These are phyloP conservation scores for Agonopterix heracliana DNA, from an alignment of 2,888 invertebrate genomes.

Conservation along the genomic window DNA sequence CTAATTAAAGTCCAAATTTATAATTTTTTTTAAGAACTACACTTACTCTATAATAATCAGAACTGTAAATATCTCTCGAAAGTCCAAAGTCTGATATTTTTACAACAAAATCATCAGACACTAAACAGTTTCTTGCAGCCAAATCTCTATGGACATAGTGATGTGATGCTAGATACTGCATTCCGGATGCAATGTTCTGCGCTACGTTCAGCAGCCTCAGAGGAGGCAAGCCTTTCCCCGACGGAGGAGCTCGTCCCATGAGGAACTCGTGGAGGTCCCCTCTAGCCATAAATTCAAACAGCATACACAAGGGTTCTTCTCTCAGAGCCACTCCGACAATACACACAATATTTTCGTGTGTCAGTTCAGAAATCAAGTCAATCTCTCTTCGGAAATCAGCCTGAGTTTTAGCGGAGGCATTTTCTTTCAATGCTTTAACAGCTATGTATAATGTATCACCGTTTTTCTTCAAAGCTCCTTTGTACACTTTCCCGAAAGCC, in stretches of 20 bases:
- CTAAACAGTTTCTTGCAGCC: constrained; percentile 96
- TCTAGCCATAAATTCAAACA: constrained; percentile 98
- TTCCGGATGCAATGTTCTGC: constrained; percentile 88
- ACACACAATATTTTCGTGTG: constrained; percentile 97
- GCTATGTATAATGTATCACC: constrained; percentile 88
- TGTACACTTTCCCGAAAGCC: constrained; percentile 98
- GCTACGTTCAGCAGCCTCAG: constrained; percentile 93
- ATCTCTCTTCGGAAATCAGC: constrained; percentile 96
- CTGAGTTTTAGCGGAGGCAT: constrained; percentile 92
- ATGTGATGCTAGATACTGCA: constrained; percentile 92
- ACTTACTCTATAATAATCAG: constrained; percentile 90
- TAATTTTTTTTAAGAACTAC: constrained; percentile 19
- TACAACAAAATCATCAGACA: constrained; percentile 94
- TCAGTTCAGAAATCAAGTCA: constrained; percentile 94
- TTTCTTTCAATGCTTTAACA: constrained; percentile 95
- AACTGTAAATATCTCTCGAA: constrained; percentile 93
- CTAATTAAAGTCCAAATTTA: background rate
- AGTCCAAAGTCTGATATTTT: constrained; percentile 99
- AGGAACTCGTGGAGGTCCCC: constrained; percentile 98
- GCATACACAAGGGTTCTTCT: constrained; percentile 94
- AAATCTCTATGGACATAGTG: constrained; percentile 98
- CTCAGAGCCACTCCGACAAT: constrained; percentile 93
- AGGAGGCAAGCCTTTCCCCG: constrained; percentile 85
- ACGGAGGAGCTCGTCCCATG: constrained; percentile 91
- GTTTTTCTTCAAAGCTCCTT: constrained; percentile 88